phyloP scores from a whole-genome alignment of 2,113 vertebrate species.

The Tympanuchus pallidicinctus region DNA sequence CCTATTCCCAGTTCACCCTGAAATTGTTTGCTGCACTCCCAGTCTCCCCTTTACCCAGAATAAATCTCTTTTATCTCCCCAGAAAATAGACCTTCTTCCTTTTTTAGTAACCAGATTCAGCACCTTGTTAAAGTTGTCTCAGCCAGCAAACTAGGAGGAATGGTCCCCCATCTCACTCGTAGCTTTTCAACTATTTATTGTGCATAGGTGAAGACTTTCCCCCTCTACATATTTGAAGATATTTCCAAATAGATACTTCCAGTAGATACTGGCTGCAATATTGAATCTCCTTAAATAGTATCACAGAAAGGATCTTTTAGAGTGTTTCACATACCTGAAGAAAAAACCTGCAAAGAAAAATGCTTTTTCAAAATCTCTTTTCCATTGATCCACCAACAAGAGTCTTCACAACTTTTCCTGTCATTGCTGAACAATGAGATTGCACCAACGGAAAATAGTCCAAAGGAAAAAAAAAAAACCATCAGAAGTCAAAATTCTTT shows the following conservation, averaged over 20 bases:
- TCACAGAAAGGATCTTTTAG: not conserved
- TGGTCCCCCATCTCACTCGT: fast-evolving
- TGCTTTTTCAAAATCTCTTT: not conserved
- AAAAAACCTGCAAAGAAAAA: not conserved
- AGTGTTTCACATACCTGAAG: not conserved
- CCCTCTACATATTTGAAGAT: not conserved
- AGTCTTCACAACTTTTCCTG: not conserved
- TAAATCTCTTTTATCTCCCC: not conserved
- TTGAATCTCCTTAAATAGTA: not conserved
- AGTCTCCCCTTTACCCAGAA: not conserved
- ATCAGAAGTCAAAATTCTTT: constrained; percentile 22
- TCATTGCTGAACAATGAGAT: not conserved
- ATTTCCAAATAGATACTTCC: not conserved
- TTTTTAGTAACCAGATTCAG: not conserved
- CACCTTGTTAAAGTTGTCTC: not conserved
- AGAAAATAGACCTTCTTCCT: not conserved
- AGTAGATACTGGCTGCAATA: not conserved
- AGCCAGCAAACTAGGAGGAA: not conserved
- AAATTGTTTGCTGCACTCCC: fast-evolving
- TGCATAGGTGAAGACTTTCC: not conserved
- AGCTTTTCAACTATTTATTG: not conserved
- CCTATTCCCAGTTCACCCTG: not conserved
- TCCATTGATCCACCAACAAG: not conserved
- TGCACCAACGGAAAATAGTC: constrained; percentile 19
- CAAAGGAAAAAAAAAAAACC: not conserved